Base-by-base conservation (phyloP, 1,140 invertebrate species). In the Platyura marginata region DNA sequence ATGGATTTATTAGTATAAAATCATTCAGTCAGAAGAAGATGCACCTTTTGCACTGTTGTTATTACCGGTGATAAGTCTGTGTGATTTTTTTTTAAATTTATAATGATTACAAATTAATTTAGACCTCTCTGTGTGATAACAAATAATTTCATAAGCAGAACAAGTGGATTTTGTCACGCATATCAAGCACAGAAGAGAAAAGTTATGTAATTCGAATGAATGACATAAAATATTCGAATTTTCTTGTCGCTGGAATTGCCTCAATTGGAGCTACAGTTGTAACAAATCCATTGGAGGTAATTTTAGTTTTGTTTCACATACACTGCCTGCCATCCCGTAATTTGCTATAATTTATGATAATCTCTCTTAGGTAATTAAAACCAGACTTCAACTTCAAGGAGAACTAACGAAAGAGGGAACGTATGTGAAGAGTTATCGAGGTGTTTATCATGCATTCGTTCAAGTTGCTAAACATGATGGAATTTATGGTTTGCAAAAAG, bases 361-460 rank as follows among this genome's bases (percentile, higher is more conserved):
- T n/a, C 20, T 16, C n/a, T 16, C n/a, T 3, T 41, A 76, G 51
- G 74, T 77, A 3, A 68, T 85, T 0, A 92, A 91, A 65, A 89
- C 81, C 8, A 67, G 86, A 20, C 71, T 91, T 47, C 89, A 93
- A 55, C 63, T 93, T 4, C 89, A 93, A 63, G 89, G 89, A 5
- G 87, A 93, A 60, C 53, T 92, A 5, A 70, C 72, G 49, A 70
- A 73, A 1, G 70, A 67, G 29, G 82, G 83, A 1, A 51, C 66
- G 44, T 67, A 71, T 45, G 49, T 54, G 5, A 23, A 21, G 8
- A 36, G 5, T 3, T 41, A 41, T 33, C 16, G 21, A 21, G 38
- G 45, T 59, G 13, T 43, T 49, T 40, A 60, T 57, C 41, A 54
- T 46, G 44, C 54, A 59, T 42, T 49, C 52, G 9, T 22, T 54